These are phyloP conservation scores for Catalaphyllia jardinei DNA, from an alignment of 64 coral and sea anemone species.

Conservation along the genomic window DNA sequence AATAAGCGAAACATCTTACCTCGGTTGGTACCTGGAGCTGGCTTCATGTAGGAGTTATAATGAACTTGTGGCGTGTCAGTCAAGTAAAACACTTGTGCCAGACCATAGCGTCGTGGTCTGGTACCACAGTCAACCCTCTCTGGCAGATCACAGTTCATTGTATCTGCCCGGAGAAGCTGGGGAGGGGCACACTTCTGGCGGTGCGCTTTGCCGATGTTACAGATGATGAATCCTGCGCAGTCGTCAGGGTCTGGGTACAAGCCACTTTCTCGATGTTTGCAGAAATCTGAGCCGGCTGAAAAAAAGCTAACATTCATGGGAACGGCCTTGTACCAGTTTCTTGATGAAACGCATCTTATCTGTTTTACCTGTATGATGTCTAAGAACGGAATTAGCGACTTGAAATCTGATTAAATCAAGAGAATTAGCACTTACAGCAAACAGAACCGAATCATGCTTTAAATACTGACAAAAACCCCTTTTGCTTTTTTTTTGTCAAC, in stretches of 20 bases:
- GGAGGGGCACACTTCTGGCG: constrained; percentile 53
- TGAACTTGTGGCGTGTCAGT: too few species aligned
- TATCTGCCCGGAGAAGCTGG: constrained; percentile 36
- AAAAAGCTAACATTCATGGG: background rate
- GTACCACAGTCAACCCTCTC: constrained; percentile 68
- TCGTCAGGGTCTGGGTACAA: constrained; percentile 71
- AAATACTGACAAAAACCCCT: too few species aligned
- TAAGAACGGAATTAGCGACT: too few species aligned
- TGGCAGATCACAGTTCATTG: constrained; percentile 75
- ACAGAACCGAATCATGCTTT: too few species aligned
- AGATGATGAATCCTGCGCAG: constrained; percentile 83
- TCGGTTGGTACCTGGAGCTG: too few species aligned
- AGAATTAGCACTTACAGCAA: too few species aligned
- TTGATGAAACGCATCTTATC: background rate
- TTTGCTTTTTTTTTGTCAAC: too few species aligned
- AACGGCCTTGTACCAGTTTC: background rate
- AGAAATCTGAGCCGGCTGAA: constrained; percentile 66
- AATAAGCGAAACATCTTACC: too few species aligned
- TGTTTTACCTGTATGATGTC: too few species aligned
- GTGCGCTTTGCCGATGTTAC: constrained; percentile 73
- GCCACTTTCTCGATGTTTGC: constrained; percentile 22
- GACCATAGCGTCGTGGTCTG: constrained; percentile 32
- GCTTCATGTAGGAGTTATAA: too few species aligned
- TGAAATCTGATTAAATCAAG: too few species aligned
- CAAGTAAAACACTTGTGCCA: background rate